Base-by-base conservation (phyloP, 2,797 vertebrate species). In the Cygnus olor region DNA sequence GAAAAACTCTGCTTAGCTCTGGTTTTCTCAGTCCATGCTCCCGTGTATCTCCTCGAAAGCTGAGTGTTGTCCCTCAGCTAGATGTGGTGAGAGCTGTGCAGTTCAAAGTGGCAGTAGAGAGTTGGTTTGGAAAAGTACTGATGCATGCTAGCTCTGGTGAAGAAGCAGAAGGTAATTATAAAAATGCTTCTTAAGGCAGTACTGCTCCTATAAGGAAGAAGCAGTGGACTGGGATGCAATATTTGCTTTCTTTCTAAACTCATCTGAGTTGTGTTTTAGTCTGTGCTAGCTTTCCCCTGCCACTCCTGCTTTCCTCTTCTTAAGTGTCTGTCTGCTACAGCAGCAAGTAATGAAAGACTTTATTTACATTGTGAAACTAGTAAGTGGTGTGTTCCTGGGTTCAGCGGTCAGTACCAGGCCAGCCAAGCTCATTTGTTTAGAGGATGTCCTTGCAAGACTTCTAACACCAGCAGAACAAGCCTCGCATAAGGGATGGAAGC, bases 221-320 rank as follows among this genome's bases (percentile, higher is more conserved):
- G 80, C 64, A 87, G 83, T 54, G 57, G 73, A 65, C 65, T 68
- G 91, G 88, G 49, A 56, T n/a, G 0, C 10, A 54, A 20, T 25
- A 80, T 94, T 94, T 95, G 34, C 78, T 89, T 90, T 76, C 61
- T 90, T 86, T 90, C 80, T 85, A 93, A 74, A 68, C 68, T 93
- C 0, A 0, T 42, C 20, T 85, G 86, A 91, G 63, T 78, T 88
- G 91, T 57, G 66, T 38, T 74, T 88, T 42, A 54, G 53, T 80
- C 60, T 72, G 53, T 4, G 1, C 85, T 79, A 47, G 16, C 63
- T 89, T 95, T 79, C 66, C 49, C n/a, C 51, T 85, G 6, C 42
- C 3, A 0, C 63, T 81, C 42, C 34, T 86, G 80, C 74, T 40
- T 74, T 86, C 58, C 51, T 68, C n/a, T 86, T 49, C 64, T 28